Base-by-base conservation (phyloP, 1,140 invertebrate genomes). In the Hestina assimilis region DNA sequence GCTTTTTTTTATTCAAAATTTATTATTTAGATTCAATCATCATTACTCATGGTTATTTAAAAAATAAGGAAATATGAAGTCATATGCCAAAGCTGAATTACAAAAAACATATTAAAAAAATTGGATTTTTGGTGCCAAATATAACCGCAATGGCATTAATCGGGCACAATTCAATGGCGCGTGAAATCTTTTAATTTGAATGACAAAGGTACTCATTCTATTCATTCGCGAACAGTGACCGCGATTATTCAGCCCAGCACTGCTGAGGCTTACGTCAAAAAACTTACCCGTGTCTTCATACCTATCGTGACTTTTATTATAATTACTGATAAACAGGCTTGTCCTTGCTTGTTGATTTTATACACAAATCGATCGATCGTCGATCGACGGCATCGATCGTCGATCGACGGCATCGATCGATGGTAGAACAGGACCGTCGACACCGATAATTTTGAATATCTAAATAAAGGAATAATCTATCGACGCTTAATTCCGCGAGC, bases 171-270 rank as follows among this genome's bases (percentile, higher is more conserved):
- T 62, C 56, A 72, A 72, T 75, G 68, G 61, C 33, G 50, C 59
- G 50, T 66, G 59, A 73, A 72, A 76, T 70, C 58, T 59, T 55
- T 66, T 50, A 35, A 76, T 74, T 74, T 69, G 59, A 66, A 76
- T 72, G 59, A 70, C 66, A 74, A 74, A 66, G 48, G 61, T 52
- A 4, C 24, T 24, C 41, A 35, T 48, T 43, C 47, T 35, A 55
- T 59, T 57, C 38, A 61, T 42, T 47, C 28, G 23, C 56, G 51
- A 29, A 24, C 15, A 40, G 24, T 11, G 40, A 31, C 21, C 29
- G 55, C 20, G 5, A 47, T 31, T 46, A 6, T 33, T 33, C 29
- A 19, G 8, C 24, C 24, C 24, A 28, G n/a, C 15, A 38, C 33
- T 38, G 14, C 33, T 17, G 7, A 38, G 7, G 15, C 7, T 9